Conservation (phyloP, 2,888 invertebrate species). For the Prosapia bicincta region DNA sequence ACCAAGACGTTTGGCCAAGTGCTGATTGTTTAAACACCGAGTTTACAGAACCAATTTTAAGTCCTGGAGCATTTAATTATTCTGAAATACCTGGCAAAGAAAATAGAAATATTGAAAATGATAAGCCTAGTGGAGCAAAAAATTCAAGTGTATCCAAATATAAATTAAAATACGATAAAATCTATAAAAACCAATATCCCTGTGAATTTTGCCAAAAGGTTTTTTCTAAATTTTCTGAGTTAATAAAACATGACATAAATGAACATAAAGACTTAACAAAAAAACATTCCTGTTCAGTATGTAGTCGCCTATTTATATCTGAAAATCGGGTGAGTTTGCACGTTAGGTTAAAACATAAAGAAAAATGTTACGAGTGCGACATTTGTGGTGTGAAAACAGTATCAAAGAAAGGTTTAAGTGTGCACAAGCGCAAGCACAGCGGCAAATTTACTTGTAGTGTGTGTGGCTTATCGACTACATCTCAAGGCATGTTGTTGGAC, state of each 20-base stretch:
- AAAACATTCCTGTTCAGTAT: conserved; percentile 1
- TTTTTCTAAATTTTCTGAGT: neutral
- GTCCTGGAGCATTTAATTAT: neutral
- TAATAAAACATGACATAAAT: neutral
- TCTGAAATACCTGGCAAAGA: neutral
- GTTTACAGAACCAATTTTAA: neutral
- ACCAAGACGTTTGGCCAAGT: neutral
- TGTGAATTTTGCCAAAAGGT: conserved; percentile 14
- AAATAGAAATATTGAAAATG: neutral
- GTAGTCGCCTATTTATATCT: neutral
- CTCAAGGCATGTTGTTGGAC: neutral
- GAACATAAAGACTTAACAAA: neutral
- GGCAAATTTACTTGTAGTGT: neutral
- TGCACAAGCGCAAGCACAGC: neutral
- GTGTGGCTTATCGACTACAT: neutral
- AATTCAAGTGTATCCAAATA: neutral
- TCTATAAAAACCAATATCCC: conserved; percentile 6
- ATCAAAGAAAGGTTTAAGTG: neutral
- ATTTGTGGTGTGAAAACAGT: conserved; percentile 4
- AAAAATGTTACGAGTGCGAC: neutral
- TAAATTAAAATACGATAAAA: conserved; percentile 2
- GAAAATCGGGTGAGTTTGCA: conserved; percentile 2
- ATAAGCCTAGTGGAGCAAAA: neutral
- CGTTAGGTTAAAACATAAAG: neutral
- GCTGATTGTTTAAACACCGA: conserved; percentile 6